phyloP scores from a whole-genome alignment of 2,113 vertebrate species.

The Charina bottae region DNA sequence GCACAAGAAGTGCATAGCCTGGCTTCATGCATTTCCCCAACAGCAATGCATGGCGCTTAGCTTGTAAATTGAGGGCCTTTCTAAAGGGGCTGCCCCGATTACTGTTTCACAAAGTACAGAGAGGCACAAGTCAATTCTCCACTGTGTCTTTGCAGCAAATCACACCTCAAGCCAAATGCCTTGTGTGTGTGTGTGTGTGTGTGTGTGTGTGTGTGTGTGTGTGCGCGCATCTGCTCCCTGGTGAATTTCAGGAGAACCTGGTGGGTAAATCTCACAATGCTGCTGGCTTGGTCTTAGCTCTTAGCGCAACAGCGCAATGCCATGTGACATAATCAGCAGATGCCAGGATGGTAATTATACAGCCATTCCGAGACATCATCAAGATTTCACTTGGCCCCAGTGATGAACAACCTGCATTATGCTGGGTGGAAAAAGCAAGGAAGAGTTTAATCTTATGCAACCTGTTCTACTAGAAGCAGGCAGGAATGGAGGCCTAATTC shows the following conservation, averaged over 20 bases:
- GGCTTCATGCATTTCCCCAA: rapidly evolving
- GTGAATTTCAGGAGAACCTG: neutral
- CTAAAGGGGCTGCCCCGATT: neutral
- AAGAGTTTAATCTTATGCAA: neutral
- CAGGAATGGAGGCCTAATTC: neutral
- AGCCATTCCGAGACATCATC: neutral
- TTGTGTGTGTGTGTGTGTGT: too few species aligned
- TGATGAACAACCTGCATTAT: neutral
- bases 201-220: too few species aligned
- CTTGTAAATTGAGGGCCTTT: neutral
- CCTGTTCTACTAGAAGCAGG: rapidly evolving
- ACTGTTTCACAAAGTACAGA: neutral
- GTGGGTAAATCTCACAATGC: constrained; percentile 6
- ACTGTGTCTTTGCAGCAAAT: neutral
- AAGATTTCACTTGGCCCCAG: neutral
- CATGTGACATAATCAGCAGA: constrained; percentile 31
- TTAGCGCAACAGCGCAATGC: neutral
- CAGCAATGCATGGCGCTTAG: neutral
- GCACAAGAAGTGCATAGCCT: neutral
- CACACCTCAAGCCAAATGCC: neutral
- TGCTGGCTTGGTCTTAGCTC: constrained; percentile 17
- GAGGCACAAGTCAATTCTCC: neutral
- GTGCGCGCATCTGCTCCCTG: neutral
- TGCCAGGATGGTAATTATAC: constrained; percentile 21
- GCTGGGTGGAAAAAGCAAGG: neutral